phyloP scores from a whole-genome alignment of 2,888 invertebrate species.

The Coenonympha glycerion region DNA sequence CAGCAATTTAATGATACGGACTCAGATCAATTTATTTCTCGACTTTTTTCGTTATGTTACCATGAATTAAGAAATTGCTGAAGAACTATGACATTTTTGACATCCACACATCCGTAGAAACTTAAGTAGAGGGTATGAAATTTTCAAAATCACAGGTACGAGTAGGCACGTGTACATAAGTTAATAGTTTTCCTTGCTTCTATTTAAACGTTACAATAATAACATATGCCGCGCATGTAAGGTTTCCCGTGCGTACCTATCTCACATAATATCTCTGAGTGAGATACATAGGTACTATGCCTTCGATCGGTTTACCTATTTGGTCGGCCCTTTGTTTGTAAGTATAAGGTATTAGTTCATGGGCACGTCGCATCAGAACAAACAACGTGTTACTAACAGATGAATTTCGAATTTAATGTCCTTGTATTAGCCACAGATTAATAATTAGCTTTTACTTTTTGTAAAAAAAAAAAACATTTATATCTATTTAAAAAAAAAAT shows the following conservation, averaged over 20 bases:
- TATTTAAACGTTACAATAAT: slow-evolving; percentile 1
- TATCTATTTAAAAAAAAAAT: no score
- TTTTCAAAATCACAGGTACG: no score
- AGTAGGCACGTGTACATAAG: background rate
- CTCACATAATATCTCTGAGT: background rate
- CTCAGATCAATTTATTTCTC: background rate
- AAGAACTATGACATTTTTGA: no score
- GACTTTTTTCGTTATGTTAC: background rate
- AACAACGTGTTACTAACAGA: background rate
- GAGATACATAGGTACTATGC: background rate
- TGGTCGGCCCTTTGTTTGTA: background rate
- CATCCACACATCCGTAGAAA: no score
- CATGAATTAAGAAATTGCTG: background rate
- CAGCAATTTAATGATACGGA: background rate
- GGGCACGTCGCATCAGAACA: background rate
- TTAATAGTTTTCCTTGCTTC: background rate
- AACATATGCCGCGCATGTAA: slow-evolving; percentile 3
- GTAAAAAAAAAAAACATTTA: no score
- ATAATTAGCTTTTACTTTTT: no score
- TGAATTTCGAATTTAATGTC: background rate
- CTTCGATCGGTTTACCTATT: slow-evolving; percentile 2
- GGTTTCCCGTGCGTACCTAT: slow-evolving; percentile 14
- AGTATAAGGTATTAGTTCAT: background rate
- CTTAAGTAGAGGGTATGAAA: no score
- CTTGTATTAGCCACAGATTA: no score